Percentiles rank a stretch among this genome's conserved stretches.
Evolutionary conservation across 2,113 vertebrate species (phyloP).

Genomic region (Crotalus horridus): DNA sequence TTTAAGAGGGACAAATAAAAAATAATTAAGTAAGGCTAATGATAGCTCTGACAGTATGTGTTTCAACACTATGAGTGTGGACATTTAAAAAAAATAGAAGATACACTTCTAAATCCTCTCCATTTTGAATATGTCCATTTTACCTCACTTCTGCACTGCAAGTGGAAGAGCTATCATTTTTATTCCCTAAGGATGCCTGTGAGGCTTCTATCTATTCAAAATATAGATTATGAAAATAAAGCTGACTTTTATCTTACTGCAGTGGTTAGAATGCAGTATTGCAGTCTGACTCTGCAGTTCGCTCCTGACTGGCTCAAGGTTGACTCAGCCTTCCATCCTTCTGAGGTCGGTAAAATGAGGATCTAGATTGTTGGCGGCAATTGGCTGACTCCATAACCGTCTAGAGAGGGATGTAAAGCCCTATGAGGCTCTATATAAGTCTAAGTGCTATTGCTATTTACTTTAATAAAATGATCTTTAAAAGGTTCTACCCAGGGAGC

Average conservation of each 20-base stretch:
- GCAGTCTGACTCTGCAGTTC: background rate
- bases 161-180: background rate
- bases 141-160: background rate
- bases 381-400: too few species aligned
- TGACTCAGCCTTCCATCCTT: background rate
- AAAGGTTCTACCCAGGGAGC: background rate
- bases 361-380: too few species aligned
- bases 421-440: background rate
- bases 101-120: background rate
- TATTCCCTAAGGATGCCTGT: background rate
- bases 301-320: background rate
- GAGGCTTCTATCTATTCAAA: background rate
- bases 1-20: background rate
- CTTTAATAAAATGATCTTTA: background rate
- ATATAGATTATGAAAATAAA: background rate
- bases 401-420: too few species aligned
- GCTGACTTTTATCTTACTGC: background rate
- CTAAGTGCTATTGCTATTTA: background rate
- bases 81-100: background rate
- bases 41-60: background rate
- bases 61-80: background rate
- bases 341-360: too few species aligned
- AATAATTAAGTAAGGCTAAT: background rate
- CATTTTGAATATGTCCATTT: background rate
- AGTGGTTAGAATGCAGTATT: background rate